Conservation (phyloP, 2,113 vertebrate species). For the Lagenorhynchus albirostris region DNA sequence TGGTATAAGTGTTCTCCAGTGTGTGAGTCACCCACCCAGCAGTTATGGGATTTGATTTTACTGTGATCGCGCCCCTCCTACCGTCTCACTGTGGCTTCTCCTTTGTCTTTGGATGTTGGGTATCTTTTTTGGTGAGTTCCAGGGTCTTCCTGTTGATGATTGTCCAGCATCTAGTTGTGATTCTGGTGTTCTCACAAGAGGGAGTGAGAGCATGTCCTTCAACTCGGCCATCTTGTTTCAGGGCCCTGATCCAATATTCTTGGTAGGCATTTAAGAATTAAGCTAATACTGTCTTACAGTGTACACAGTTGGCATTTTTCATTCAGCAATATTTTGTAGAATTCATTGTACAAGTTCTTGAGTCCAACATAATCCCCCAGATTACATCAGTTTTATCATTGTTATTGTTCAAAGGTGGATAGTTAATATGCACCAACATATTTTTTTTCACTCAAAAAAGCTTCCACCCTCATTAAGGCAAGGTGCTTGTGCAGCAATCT, state of each 20-base stretch:
- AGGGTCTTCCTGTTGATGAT: too few relatives aligned
- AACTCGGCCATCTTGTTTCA: too few relatives aligned
- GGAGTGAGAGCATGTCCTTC: too few relatives aligned
- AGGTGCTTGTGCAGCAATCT: neutral
- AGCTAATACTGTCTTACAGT: neutral
- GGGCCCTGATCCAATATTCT: neutral
- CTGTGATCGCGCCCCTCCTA: too few relatives aligned
- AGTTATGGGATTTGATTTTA: too few relatives aligned
- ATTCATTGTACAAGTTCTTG: neutral
- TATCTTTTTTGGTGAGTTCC: too few relatives aligned
- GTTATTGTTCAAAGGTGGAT: neutral
- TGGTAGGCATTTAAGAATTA: neutral
- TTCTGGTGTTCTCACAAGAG: too few relatives aligned
- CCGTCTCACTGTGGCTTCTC: too few relatives aligned
- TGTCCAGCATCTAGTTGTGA: too few relatives aligned
- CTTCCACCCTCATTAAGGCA: neutral
- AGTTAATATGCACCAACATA: neutral
- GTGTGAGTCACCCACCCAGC: too few relatives aligned
- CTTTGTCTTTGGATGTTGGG: too few relatives aligned
- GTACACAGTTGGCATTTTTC: neutral
- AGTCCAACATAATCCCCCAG: neutral
- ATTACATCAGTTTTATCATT: neutral
- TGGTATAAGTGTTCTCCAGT: too few relatives aligned
- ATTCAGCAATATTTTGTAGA: neutral
- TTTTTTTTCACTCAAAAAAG: neutral